Base-by-base conservation (phyloP, 2,888 invertebrate species). In the Aspidiotus rigidus region DNA sequence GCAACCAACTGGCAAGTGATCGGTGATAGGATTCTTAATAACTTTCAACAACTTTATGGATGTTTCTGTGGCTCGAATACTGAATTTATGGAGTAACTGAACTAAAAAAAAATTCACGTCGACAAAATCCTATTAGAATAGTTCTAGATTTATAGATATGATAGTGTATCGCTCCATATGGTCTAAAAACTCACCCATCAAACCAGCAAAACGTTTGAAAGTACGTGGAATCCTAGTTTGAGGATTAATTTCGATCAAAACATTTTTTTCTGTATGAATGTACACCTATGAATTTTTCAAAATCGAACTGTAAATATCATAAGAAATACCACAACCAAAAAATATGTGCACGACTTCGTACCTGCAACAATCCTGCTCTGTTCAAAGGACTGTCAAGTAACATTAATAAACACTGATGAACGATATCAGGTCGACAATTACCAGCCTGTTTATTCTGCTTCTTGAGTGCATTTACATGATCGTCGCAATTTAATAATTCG, bases 401-500 rank as follows among this genome's bases (percentile, higher is more conserved):
- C 96, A 98, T 99, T 0, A 99, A 81, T 15, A 99, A 81, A 77
- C 97, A 98, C 79, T 98, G 98, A 79, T 99, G 98, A 0, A 93
- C 86, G 72, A 99, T 99, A 76, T 99, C 99, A 0, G 99, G 99
- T 42, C 99, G 83, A 76, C 93, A 94, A 2, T 89, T 84, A 0
- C 92, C 89, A 0, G 90, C 88, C 75, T 95, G 92, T 71, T 93
- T 83, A 74, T 90, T 88, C 77, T 90, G 88, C 77, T 90, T 95
- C 73, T 88, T 87, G 73, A 96, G 81, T 72, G 94, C 87, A 73
- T 85, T 81, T 39, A 84, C 83, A 79, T 98, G 97, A 76, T 95
- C 94, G 78, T 98, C 97, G 79, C 93, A 93, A 77, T 95, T 96
- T 64, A 98, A 79, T 40, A 98, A 80, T 77, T 96, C 93, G 79